A percentile compares a stretch with the other conserved stretches of the same genome.
Conservation (phyloP, 2,888 invertebrate genomes). For the Drosophila mercatorum region DNA sequence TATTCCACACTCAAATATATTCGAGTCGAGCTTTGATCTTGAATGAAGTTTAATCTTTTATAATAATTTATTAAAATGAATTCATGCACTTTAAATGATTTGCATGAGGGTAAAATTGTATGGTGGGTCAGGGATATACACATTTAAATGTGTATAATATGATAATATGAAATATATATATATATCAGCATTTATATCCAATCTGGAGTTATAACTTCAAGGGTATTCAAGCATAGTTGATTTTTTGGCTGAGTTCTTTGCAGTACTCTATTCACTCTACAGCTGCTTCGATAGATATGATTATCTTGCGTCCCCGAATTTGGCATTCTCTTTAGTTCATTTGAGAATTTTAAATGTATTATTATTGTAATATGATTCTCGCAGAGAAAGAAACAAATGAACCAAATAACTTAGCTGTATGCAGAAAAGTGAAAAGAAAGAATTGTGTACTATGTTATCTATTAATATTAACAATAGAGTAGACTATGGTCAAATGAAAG, state of each 20-base stretch:
- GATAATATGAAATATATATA: background rate
- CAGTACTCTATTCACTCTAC: background rate
- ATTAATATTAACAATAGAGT: too few species aligned
- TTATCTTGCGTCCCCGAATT: background rate
- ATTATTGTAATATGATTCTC: slow-evolving; percentile 43
- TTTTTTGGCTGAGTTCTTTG: background rate
- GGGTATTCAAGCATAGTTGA: too few species aligned
- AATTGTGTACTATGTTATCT: too few species aligned
- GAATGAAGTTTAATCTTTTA: background rate
- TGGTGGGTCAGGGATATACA: background rate
- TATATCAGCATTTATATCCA: background rate
- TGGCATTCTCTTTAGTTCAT: slow-evolving; percentile 7
- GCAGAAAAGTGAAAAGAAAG: background rate
- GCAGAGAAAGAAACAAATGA: slow-evolving; percentile 23
- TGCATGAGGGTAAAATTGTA: background rate
- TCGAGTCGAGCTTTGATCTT: background rate
- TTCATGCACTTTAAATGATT: background rate
- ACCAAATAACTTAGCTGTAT: background rate
- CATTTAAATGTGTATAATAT: background rate
- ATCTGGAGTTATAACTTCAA: background rate
- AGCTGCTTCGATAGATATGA: slow-evolving; percentile 25
- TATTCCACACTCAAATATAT: background rate
- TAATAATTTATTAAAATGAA: background rate
- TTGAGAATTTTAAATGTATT: slow-evolving; percentile 29
- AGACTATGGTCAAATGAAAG: background rate